These are phyloP conservation scores for Thalassophryne amazonica DNA, from an alignment of 2,797 vertebrate species.

Conservation along the genomic window DNA sequence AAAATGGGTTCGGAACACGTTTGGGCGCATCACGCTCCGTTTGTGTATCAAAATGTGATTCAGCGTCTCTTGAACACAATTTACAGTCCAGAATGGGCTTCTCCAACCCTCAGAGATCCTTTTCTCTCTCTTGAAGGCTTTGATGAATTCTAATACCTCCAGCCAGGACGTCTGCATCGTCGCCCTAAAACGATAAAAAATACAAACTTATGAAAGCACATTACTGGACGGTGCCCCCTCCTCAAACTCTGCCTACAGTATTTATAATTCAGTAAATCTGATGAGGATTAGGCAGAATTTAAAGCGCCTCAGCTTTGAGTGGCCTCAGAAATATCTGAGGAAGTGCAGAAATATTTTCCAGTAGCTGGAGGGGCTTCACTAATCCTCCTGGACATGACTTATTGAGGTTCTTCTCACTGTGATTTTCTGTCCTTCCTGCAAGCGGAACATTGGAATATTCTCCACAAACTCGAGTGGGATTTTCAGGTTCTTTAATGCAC, in stretches of 20 bases:
- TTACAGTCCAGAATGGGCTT: conserved; percentile 54
- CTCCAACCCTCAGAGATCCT: conserved; percentile 35
- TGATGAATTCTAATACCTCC: conserved; percentile 50
- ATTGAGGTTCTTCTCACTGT: conserved; percentile 28
- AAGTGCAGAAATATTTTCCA: conserved; percentile 34
- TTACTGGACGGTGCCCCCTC: conserved; percentile 1
- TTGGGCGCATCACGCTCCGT: conserved; percentile 38
- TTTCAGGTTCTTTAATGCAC: conserved; percentile 44
- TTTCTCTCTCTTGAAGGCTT: conserved; percentile 47
- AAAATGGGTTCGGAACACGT: conserved; percentile 43
- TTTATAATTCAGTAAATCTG: conserved; percentile 47
- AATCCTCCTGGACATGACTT: conserved; percentile 55
- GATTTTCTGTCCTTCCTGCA: conserved; percentile 32
- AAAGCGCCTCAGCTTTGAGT: conserved; percentile 45
- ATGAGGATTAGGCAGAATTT: conserved; percentile 50
- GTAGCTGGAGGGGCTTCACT: conserved; percentile 21
- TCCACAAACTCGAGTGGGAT: conserved; percentile 20
- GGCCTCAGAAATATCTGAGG: conserved; percentile 43
- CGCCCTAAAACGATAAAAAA: conserved; percentile 40
- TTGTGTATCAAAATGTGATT: conserved; percentile 46
- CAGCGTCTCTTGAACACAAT: conserved; percentile 53
- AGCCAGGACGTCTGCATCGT: conserved; percentile 23
- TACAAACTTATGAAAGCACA: conserved; percentile 31
- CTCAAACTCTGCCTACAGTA: conserved; percentile 32
- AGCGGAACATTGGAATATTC: conserved; percentile 45